These are phyloP conservation scores for Tanytarsus gracilentus DNA, from an alignment of 2,888 invertebrate species.

Conservation along the genomic window DNA sequence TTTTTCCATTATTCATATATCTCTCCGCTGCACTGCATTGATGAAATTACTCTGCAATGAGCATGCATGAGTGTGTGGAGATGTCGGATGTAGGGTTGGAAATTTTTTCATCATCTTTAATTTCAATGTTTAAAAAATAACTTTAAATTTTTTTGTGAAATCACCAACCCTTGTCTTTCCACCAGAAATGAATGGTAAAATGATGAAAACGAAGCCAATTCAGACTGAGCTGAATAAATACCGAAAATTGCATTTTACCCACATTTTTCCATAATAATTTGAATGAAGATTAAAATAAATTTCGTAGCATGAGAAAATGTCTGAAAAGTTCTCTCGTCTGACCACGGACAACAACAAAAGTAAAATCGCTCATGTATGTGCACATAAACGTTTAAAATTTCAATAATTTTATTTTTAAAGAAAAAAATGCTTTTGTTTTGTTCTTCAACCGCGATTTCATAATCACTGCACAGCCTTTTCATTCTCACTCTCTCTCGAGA, in stretches of 20 bases:
- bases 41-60: too few species aligned
- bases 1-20: slow-evolving; percentile 6
- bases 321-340: slow-evolving; percentile 6
- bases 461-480: not conserved
- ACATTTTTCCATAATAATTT: slow-evolving; percentile 1
- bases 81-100: too few species aligned
- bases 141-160: not conserved
- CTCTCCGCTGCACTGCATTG: too few species aligned
- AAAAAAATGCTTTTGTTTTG: not conserved
- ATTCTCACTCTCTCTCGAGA: not conserved
- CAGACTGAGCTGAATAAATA: slow-evolving; percentile 2
- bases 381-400: too few species aligned
- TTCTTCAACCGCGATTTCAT: not conserved
- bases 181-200: not conserved
- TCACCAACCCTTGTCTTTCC: not conserved
- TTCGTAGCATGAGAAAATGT: not conserved
- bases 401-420: too few species aligned
- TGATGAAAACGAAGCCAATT: slow-evolving; percentile 12
- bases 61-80: too few species aligned
- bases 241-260: not conserved
- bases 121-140: not conserved
- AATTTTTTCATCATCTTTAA: not conserved
- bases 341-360: not conserved
- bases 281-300: slow-evolving; percentile 3
- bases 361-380: too few species aligned